Conservation (phyloP, 2,113 vertebrate species). For the Grammomys surdaster region DNA sequence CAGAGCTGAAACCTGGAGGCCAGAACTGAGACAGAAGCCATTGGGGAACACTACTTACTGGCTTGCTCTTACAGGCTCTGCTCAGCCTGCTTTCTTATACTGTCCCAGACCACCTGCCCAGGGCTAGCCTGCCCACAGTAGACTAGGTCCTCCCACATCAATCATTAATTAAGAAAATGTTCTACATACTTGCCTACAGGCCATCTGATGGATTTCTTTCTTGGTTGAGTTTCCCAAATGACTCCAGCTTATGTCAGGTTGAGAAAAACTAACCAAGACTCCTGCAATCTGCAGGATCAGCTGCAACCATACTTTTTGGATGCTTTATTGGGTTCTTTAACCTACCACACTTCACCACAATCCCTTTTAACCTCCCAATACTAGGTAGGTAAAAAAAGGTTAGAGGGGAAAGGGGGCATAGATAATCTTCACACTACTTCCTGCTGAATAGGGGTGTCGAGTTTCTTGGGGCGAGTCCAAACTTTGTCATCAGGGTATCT, state of each 20-base stretch:
- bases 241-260: not conserved
- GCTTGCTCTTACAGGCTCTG: not conserved
- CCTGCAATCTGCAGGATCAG: not conserved
- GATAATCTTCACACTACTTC: too few species aligned
- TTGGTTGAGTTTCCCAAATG: not conserved
- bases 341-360: too few species aligned
- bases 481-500: too few species aligned
- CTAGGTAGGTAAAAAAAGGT: too few species aligned
- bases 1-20: not conserved
- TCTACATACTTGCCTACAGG: not conserved
- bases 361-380: too few species aligned
- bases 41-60: not conserved
- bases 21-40: not conserved
- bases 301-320: too few species aligned
- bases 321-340: too few species aligned
- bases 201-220: not conserved
- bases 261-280: not conserved
- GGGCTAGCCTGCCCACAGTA: not conserved
- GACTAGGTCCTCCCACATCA: not conserved
- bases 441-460: too few species aligned
- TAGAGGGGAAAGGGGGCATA: too few species aligned
- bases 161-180: not conserved
- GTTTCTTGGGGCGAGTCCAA: too few species aligned
- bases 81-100: not conserved
- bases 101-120: not conserved